Conservation (phyloP, 2,113 vertebrate genomes). For the Neolamprologus modestus region DNA sequence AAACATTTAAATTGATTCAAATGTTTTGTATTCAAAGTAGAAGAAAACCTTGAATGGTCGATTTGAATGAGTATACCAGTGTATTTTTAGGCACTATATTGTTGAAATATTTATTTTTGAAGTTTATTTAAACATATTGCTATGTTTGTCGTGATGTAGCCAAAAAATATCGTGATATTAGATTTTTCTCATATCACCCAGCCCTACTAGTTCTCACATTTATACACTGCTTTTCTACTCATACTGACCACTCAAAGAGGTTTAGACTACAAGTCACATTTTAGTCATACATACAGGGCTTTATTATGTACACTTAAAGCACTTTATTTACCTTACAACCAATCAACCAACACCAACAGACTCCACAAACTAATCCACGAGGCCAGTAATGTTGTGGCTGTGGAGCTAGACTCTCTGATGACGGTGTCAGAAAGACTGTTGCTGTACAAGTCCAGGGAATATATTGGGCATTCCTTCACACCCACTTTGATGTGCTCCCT, state of each 20-base stretch:
- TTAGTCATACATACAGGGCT: background rate
- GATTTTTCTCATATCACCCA: background rate
- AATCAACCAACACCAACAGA: background rate
- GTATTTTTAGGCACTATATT: background rate
- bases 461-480: background rate
- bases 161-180: background rate
- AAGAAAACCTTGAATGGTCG: background rate
- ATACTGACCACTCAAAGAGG: background rate
- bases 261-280: background rate
- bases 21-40: background rate
- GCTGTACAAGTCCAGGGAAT: background rate
- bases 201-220: background rate
- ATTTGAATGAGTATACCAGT: background rate
- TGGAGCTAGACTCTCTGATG: background rate
- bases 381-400: background rate
- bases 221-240: background rate
- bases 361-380: background rate
- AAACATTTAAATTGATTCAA: background rate
- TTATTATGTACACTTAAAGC: background rate
- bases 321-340: background rate
- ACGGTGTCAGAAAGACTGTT: background rate
- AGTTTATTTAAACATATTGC: background rate
- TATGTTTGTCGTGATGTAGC: background rate
- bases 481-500: background rate
- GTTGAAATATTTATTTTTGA: background rate